These are phyloP conservation scores for Lichenostomus cassidix DNA, from an alignment of 2,113 vertebrate species.

Conservation along the genomic window DNA sequence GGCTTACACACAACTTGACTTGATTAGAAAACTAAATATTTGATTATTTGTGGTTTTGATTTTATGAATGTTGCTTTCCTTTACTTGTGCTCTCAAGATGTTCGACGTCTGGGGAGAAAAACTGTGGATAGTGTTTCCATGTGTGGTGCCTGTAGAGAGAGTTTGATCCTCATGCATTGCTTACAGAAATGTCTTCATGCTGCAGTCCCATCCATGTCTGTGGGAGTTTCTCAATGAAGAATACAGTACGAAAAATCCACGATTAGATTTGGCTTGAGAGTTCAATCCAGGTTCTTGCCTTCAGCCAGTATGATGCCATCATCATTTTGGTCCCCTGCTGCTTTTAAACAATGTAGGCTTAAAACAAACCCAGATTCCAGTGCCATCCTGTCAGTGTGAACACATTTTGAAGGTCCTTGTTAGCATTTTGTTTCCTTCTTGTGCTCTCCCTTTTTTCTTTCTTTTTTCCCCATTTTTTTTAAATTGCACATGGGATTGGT, in stretches of 20 bases:
- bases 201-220: neutral
- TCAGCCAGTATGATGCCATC: conserved; percentile 49
- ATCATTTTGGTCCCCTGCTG: conserved; percentile 37
- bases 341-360: conserved; percentile 51
- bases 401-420: conserved; percentile 9
- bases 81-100: conserved; percentile 55
- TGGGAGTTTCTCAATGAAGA: neutral
- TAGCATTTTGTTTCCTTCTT: conserved; percentile 5
- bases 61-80: conserved; percentile 60
- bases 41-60: conserved; percentile 68
- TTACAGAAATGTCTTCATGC: neutral
- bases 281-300: conserved; percentile 38
- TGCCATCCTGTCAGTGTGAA: conserved; percentile 21
- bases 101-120: conserved; percentile 41
- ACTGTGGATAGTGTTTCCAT: conserved; percentile 23
- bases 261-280: conserved; percentile 51
- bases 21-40: conserved; percentile 73
- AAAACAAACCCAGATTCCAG: conserved; percentile 52
- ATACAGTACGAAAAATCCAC: conserved; percentile 13
- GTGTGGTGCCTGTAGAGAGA: conserved; percentile 4
- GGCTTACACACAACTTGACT: conserved; percentile 62
- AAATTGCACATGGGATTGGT: neutral
- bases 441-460: neutral
- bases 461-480: neutral
- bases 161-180: neutral